Conservation (phyloP, 1,140 invertebrate genomes). For the Drosophila micromelanica region DNA sequence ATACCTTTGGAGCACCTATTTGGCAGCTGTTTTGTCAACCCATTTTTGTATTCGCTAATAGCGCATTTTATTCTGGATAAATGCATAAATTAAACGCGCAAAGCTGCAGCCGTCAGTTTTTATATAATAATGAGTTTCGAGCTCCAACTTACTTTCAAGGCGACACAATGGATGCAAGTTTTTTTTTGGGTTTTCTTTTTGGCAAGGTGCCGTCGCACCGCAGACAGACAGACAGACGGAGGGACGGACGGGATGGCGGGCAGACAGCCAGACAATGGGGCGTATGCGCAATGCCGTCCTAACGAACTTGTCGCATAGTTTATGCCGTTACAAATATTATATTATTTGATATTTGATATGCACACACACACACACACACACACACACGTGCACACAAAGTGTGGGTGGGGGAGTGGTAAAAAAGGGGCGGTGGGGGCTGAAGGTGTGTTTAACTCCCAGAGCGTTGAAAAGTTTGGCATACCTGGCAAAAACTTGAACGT, state of each 20-base stretch:
- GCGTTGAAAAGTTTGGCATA: conserved; percentile 55
- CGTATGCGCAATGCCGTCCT: conserved; percentile 60
- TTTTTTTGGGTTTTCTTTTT: no score
- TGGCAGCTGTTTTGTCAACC: no score
- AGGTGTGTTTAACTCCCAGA: conserved; percentile 33
- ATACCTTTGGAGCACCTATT: no score
- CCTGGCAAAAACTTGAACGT: conserved; percentile 43
- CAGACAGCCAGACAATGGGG: conserved; percentile 37
- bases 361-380: conserved; percentile 1
- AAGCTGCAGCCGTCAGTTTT: no score
- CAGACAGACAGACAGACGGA: background rate
- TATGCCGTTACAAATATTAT: conserved; percentile 61
- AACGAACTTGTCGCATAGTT: conserved; percentile 57
- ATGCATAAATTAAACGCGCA: no score
- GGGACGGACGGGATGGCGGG: background rate
- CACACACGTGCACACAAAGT: conserved; percentile 1
- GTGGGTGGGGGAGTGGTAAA: background rate
- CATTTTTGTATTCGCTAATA: no score
- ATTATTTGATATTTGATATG: conserved; percentile 62
- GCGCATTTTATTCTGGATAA: no score
- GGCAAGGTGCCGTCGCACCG: background rate
- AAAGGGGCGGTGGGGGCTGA: background rate
- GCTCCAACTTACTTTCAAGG: background rate
- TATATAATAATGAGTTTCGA: conserved; percentile 5
- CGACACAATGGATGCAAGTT: background rate